Percentiles rank a stretch among this genome's conserved stretches.
These are phyloP conservation scores for Calycopis cecrops DNA, from an alignment of 1,140 invertebrate species.

Conservation along the genomic window DNA sequence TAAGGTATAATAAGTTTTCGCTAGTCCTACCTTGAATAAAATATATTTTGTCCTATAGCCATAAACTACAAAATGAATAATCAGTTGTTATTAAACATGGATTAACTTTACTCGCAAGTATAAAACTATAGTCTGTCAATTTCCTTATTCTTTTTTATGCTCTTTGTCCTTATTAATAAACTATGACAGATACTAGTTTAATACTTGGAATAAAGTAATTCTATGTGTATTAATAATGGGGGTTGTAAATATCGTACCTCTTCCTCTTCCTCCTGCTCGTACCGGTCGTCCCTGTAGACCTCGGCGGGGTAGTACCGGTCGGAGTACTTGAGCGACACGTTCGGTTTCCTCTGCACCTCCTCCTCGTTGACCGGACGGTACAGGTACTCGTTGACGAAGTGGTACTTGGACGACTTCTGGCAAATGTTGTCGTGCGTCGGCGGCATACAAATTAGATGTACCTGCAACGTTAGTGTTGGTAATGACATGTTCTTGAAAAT, in stretches of 20 bases:
- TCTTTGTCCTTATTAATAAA: too few relatives aligned
- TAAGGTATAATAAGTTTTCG: too few relatives aligned
- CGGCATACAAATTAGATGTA: conserved; percentile 95
- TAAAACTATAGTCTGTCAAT: too few relatives aligned
- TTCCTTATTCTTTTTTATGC: too few relatives aligned
- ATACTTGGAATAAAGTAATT: too few relatives aligned
- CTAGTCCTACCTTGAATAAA: too few relatives aligned
- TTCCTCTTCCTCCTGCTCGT: conserved; percentile 78
- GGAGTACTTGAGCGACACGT: conserved; percentile 89
- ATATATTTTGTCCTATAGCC: too few relatives aligned
- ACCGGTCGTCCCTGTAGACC: conserved; percentile 82
- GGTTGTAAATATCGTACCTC: conserved; percentile 32
- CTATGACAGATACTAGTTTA: too few relatives aligned
- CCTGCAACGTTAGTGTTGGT: conserved; percentile 63
- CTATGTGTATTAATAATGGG: neutral
- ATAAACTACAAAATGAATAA: too few relatives aligned
- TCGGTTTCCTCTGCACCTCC: conserved; percentile 86
- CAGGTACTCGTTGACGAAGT: conserved; percentile 94
- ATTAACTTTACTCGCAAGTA: too few relatives aligned
- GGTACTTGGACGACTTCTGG: conserved; percentile 90
- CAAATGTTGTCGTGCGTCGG: conserved; percentile 92
- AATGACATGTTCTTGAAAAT: too few relatives aligned
- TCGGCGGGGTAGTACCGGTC: conserved; percentile 88
- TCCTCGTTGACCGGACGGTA: conserved; percentile 91
- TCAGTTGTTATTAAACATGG: too few relatives aligned